Evolutionary conservation across 1,140 invertebrate species (phyloP).

Genomic region (Tribolium madens): DNA sequence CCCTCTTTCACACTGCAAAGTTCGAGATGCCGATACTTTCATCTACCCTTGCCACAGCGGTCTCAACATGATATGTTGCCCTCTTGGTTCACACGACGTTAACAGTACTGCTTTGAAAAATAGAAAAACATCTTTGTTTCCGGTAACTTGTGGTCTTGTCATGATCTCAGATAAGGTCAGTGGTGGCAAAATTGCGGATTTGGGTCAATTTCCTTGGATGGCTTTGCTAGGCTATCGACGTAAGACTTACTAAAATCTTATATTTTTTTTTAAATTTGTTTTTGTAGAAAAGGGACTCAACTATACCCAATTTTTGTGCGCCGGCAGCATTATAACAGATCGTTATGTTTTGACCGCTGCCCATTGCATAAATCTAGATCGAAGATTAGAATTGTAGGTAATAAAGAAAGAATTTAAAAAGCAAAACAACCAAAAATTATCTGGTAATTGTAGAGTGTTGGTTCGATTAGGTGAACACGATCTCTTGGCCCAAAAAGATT

Average conservation of each 20-base stretch:
- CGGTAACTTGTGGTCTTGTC: constrained; percentile 53
- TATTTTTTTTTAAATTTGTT: not conserved
- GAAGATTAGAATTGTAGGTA: constrained; percentile 56
- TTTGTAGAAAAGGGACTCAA: constrained; percentile 50
- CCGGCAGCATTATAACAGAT: constrained; percentile 80
- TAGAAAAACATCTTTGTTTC: constrained; percentile 41
- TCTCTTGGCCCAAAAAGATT: constrained; percentile 70
- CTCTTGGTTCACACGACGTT: not conserved
- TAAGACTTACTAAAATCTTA: constrained; percentile 17
- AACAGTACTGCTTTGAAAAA: not conserved
- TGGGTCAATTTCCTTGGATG: constrained; percentile 68
- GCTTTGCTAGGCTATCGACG: constrained; percentile 66
- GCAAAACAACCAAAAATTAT: constrained; percentile 21
- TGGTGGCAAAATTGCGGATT: constrained; percentile 64
- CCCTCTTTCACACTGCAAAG: not conserved
- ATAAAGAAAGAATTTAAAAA: not conserved
- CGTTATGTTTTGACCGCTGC: constrained; percentile 82
- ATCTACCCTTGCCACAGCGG: constrained; percentile 25
- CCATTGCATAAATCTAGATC: constrained; percentile 82
- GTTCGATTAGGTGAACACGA: constrained; percentile 85
- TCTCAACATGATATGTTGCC: constrained; percentile 27
- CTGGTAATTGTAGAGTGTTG: constrained; percentile 77
- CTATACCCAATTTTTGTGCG: constrained; percentile 55
- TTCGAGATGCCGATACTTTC: not conserved
- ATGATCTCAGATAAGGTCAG: constrained; percentile 63